These are phyloP conservation scores for Antheraea yamamai DNA, from an alignment of 2,888 invertebrate genomes.

Conservation along the genomic window DNA sequence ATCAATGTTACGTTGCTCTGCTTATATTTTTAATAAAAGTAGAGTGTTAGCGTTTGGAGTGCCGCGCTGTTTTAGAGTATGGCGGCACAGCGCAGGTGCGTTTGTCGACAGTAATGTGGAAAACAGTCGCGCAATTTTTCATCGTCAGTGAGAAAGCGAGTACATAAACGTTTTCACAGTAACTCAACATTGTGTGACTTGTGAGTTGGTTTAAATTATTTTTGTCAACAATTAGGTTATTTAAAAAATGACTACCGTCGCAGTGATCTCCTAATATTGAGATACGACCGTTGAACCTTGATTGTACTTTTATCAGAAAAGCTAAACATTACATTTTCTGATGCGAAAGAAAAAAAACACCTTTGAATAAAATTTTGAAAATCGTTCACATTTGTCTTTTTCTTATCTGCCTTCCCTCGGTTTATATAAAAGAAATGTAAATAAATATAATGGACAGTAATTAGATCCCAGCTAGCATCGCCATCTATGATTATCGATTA, in stretches of 20 bases:
- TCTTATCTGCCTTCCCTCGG: no score
- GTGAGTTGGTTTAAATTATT: not conserved
- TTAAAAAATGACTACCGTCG: not conserved
- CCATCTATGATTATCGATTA: not conserved
- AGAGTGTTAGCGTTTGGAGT: not conserved
- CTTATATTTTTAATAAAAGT: constrained; percentile 2
- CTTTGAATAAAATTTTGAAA: not conserved
- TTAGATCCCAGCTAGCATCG: not conserved
- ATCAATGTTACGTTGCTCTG: not conserved
- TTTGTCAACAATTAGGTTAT: not conserved
- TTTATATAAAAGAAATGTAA: no score
- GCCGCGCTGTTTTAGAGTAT: not conserved
- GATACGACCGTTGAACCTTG: not conserved
- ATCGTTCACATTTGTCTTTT: not conserved
- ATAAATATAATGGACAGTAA: no score
- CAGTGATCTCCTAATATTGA: not conserved
- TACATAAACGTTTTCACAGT: not conserved
- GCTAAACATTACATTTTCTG: not conserved
- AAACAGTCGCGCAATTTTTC: not conserved
- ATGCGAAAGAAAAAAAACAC: not conserved
- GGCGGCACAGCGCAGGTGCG: not conserved
- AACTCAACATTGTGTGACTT: not conserved
- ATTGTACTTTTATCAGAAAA: not conserved
- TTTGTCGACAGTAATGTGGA: not conserved
- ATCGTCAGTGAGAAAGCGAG: not conserved